A percentile compares a stretch with the other conserved stretches of the same genome.
Evolutionary conservation across 2,888 invertebrate genomes (phyloP).

Genomic region (Aphodius sticticus): DNA sequence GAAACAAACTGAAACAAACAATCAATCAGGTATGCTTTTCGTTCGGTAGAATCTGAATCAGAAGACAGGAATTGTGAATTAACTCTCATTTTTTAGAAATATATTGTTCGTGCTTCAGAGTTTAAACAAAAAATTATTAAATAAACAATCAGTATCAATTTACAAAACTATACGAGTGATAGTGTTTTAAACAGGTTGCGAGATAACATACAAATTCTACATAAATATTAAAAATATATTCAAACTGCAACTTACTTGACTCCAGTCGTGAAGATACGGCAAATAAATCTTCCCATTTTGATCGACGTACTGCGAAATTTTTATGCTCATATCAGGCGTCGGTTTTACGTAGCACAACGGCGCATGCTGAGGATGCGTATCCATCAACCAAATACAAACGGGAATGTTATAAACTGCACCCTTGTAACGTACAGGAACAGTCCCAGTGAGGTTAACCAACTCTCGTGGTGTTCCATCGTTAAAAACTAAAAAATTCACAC

Average conservation of each 20-base stretch:
- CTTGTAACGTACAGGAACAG: slow-evolving; percentile 92
- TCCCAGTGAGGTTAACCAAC: slow-evolving; percentile 86
- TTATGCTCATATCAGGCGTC: slow-evolving; percentile 94
- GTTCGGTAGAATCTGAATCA: too few relatives aligned
- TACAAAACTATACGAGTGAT: too few relatives aligned
- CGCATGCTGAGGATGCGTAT: slow-evolving; percentile 96
- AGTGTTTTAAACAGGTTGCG: too few relatives aligned
- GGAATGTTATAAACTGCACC: slow-evolving; percentile 94
- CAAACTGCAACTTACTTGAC: slow-evolving; percentile 63
- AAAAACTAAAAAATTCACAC: slow-evolving; percentile 69
- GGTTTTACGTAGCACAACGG: slow-evolving; percentile 96
- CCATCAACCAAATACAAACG: slow-evolving; percentile 94
- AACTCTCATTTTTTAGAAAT: too few relatives aligned
- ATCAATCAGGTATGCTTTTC: too few relatives aligned
- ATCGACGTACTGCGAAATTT: slow-evolving; percentile 93
- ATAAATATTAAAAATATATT: too few relatives aligned
- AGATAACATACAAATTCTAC: too few relatives aligned
- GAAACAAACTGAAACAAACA: too few relatives aligned
- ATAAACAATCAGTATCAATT: too few relatives aligned
- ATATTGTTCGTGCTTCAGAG: too few relatives aligned
- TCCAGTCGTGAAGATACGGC: slow-evolving; percentile 97
- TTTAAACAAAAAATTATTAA: too few relatives aligned
- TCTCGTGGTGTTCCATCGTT: slow-evolving; percentile 86
- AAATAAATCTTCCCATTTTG: slow-evolving; percentile 95
- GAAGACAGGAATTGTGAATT: too few relatives aligned